Evolutionary conservation across 2,797 vertebrate genomes (phyloP).

Genomic region (Cyclura pinguis): DNA sequence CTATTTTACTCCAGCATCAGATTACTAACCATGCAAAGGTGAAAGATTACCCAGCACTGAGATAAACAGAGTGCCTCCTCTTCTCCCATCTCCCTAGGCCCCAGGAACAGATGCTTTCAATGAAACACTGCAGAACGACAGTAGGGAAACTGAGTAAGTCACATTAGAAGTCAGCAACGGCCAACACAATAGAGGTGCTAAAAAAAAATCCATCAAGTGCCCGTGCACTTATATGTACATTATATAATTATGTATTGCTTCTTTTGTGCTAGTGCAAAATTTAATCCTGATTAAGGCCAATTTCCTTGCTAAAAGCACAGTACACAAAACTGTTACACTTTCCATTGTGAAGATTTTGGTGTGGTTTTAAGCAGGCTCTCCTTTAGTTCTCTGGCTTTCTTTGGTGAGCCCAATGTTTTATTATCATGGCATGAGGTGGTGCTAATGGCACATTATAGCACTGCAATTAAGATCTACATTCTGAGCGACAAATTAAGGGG

Average conservation of each 20-base stretch:
- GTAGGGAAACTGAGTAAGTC: conserved; percentile 25
- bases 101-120: conserved; percentile 23
- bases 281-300: conserved; percentile 47
- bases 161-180: conserved; percentile 8
- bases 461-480: conserved; percentile 60
- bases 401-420: conserved; percentile 67
- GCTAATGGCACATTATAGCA: conserved; percentile 65
- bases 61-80: not conserved
- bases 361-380: conserved; percentile 48
- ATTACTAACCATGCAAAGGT: not conserved
- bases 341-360: conserved; percentile 48
- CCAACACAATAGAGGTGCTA: conserved; percentile 35
- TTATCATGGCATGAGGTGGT: conserved; percentile 65
- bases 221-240: conserved; percentile 4
- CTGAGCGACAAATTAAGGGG: conserved; percentile 70
- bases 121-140: conserved; percentile 8
- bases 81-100: not conserved
- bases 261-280: conserved; percentile 56
- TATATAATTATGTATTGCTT: conserved; percentile 40
- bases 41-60: not conserved
- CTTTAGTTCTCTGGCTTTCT: conserved; percentile 60
- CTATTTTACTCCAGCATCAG: not conserved
- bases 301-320: conserved; percentile 63
- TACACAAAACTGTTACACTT: conserved; percentile 63
- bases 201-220: conserved; percentile 39